Conservation (phyloP, 1,140 invertebrate species). For the Ruditapes philippinarum region DNA sequence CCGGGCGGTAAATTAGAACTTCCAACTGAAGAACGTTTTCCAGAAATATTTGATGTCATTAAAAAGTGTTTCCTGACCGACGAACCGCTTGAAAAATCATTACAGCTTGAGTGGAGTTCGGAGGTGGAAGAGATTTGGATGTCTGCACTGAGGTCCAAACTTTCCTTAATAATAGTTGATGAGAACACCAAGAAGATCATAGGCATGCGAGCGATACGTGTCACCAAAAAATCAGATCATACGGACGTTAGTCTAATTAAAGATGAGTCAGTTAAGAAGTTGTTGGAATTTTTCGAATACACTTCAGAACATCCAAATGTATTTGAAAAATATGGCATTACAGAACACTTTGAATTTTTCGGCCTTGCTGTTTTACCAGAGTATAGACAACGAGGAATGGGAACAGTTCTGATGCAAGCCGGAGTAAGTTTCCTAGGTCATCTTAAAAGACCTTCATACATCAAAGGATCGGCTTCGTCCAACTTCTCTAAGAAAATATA, state of each 20-base stretch:
- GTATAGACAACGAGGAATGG: not conserved
- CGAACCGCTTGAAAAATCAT: not conserved
- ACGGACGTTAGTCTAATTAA: not conserved
- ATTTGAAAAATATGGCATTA: not conserved
- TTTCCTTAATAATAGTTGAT: not conserved
- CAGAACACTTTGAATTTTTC: not conserved
- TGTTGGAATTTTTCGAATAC: not conserved
- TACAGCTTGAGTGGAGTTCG: not conserved
- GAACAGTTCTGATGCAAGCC: not conserved
- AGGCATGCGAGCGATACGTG: not conserved
- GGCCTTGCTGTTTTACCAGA: not conserved
- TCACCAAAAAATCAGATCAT: not conserved
- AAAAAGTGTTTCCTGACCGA: not conserved
- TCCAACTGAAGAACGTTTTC: not conserved
- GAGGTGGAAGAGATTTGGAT: conserved; percentile 22
- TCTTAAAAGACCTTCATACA: not conserved
- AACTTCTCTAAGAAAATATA: conserved; percentile 4
- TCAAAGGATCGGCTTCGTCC: not conserved
- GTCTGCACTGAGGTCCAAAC: not conserved
- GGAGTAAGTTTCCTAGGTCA: not conserved
- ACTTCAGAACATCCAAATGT: not conserved
- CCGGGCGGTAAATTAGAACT: not conserved
- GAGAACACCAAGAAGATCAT: not conserved
- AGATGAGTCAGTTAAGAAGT: not conserved
- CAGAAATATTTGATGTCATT: not conserved